Evolutionary conservation across 2,797 vertebrate species (phyloP), one percentile per base, ranked within the genome.

Genomic region (Heterohyrax brucei): DNA sequence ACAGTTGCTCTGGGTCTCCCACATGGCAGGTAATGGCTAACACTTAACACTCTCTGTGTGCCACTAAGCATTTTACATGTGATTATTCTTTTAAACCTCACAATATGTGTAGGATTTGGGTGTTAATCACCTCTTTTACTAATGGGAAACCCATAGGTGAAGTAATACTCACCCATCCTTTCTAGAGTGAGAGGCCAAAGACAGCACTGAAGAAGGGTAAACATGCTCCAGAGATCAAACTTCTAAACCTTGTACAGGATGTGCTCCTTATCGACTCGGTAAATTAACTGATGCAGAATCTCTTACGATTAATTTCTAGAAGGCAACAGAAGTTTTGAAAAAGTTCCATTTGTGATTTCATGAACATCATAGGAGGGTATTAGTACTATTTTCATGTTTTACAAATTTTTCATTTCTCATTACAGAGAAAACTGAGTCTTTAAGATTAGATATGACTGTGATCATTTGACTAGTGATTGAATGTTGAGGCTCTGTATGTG

Each of bases 21-120:
- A 12, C 28, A 66, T 30, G 28, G 26, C 28, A 66, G 28, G 28
- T 66, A 66, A 66, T 18, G 3, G 39, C 28, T 26, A 50, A 30
- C 7, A 30, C 4, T 3, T 7, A 0, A 12, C 59, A 39, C 22
- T 30, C 14, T 22, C 77, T 24, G 7, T 28, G 5, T 0, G 18
- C 19, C 16, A 26, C 33, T 12, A 14, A 46, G 53, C 0, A 19
- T 61, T 70, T 48, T 16, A 8, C 22, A 19, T 1, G 7, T 18
- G 46, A 30, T 46, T 10, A 56, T 39, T n/a, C 39, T 3, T 1
- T 1, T 4, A 10, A 2, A 28, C n/a, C 7, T 86, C 28, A 39
- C 28, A n/a, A 33, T 12, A 4, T 14, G 30, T 2, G 46, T 5
- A 44, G 2, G 0, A 59, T 21, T 39, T 14, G 12, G 39, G 12